Percentiles rank a stretch among this genome's conserved stretches.
Evolutionary conservation across 2,888 invertebrate species (phyloP).

Genomic region (Thecocarcelia acutangulata): DNA sequence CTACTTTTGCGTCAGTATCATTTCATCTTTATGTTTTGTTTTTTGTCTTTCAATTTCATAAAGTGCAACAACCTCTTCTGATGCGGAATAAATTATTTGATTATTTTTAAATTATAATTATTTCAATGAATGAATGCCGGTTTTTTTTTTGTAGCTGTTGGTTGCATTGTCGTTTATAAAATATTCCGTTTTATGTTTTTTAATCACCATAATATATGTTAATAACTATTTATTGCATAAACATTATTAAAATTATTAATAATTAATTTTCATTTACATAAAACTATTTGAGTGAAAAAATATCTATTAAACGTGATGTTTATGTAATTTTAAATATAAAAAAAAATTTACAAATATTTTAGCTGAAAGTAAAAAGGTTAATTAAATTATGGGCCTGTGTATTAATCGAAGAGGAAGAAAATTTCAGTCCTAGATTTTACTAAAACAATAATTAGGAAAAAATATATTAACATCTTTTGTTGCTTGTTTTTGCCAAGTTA

Average conservation of each 20-base stretch:
- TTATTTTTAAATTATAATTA: background rate
- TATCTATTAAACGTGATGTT: too few species aligned
- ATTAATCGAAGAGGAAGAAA: too few species aligned
- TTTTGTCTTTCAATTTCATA: conserved; percentile 6
- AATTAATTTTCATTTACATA: background rate
- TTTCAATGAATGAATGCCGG: conserved; percentile 2
- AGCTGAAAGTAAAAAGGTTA: too few species aligned
- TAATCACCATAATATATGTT: too few species aligned
- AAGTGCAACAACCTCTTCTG: conserved; percentile 30
- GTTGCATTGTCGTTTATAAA: conserved; percentile 1
- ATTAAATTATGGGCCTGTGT: too few species aligned
- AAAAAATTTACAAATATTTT: too few species aligned
- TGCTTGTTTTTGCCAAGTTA: too few species aligned
- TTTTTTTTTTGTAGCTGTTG: background rate
- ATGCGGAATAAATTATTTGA: conserved; percentile 5
- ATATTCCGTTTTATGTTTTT: conserved; percentile 2
- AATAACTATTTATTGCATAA: background rate
- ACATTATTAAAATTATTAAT: background rate
- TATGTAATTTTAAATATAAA: too few species aligned
- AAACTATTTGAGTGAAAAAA: background rate
- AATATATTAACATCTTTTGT: too few species aligned
- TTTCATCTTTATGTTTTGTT: conserved; percentile 20
- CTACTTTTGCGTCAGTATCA: background rate
- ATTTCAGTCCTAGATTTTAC: too few species aligned
- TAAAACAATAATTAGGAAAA: too few species aligned